phyloP scores from a whole-genome alignment of 2,113 vertebrate species.

The Clinocottus analis region DNA sequence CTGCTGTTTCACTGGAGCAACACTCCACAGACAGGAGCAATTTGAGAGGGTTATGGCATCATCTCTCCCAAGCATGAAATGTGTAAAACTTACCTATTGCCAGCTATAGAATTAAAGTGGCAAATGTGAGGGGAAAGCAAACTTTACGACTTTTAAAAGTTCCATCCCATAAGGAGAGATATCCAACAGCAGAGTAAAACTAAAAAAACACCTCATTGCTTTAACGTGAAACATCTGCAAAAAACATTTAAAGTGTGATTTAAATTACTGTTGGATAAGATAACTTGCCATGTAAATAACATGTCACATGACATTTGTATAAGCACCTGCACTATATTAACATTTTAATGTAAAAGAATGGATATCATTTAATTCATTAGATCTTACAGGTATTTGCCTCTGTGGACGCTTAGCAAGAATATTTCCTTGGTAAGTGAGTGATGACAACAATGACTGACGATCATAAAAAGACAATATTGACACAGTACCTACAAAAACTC shows the following conservation, averaged over 20 bases:
- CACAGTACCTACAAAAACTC: neutral
- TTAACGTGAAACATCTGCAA: neutral
- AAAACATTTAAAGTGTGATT: neutral
- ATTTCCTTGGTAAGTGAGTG: neutral
- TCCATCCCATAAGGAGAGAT: slow-evolving; percentile 30
- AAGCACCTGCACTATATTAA: neutral
- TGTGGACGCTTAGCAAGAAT: neutral
- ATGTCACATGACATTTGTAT: neutral
- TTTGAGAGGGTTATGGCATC: slow-evolving; percentile 54
- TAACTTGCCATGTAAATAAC: neutral
- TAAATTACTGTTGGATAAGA: neutral
- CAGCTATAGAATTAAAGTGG: slow-evolving; percentile 50
- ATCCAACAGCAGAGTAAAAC: slow-evolving; percentile 24
- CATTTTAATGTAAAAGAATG: neutral
- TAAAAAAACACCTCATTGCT: slow-evolving; percentile 16
- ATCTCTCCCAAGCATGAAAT: slow-evolving; percentile 48
- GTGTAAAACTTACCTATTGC: slow-evolving; percentile 12
- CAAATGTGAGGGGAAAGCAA: slow-evolving; percentile 36
- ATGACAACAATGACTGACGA: neutral
- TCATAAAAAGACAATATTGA: neutral
- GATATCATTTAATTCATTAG: neutral
- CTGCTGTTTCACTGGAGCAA: slow-evolving; percentile 33
- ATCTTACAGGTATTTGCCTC: neutral
- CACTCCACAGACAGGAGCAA: slow-evolving; percentile 49
- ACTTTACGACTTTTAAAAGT: slow-evolving; percentile 37